phyloP scores from a whole-genome alignment of 2,797 vertebrate species.

The Vultur gryphus region DNA sequence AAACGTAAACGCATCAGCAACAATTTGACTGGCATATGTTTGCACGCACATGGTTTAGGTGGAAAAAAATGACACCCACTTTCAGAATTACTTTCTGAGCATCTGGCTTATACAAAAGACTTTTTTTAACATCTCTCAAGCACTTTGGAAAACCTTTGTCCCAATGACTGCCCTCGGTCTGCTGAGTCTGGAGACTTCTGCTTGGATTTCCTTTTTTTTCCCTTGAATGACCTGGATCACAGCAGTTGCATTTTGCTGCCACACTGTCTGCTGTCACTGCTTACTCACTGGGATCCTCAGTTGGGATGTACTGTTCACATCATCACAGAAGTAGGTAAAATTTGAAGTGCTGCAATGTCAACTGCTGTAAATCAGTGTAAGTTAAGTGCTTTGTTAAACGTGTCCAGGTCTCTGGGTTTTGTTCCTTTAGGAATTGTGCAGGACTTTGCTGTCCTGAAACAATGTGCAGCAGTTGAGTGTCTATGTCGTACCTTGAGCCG shows the following conservation, averaged over 20 bases:
- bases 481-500: rapidly evolving
- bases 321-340: not conserved
- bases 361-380: not conserved
- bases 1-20: not conserved
- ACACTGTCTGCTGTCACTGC: not conserved
- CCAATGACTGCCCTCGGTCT: not conserved
- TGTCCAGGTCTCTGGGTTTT: not conserved
- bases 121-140: not conserved
- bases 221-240: not conserved
- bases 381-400: not conserved
- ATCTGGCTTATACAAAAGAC: not conserved
- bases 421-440: not conserved
- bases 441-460: not conserved
- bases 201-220: not conserved
- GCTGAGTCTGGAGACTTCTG: not conserved
- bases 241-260: not conserved
- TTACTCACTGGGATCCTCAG: not conserved
- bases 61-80: not conserved
- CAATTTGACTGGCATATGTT: not conserved
- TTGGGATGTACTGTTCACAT: not conserved
- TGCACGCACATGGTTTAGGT: not conserved
- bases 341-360: not conserved
- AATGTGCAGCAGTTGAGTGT: too few relatives aligned
- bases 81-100: not conserved
- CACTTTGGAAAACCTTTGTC: not conserved